Base-by-base conservation (phyloP, 92 coral and sea anemone species). In the Heteractis magnifica region DNA sequence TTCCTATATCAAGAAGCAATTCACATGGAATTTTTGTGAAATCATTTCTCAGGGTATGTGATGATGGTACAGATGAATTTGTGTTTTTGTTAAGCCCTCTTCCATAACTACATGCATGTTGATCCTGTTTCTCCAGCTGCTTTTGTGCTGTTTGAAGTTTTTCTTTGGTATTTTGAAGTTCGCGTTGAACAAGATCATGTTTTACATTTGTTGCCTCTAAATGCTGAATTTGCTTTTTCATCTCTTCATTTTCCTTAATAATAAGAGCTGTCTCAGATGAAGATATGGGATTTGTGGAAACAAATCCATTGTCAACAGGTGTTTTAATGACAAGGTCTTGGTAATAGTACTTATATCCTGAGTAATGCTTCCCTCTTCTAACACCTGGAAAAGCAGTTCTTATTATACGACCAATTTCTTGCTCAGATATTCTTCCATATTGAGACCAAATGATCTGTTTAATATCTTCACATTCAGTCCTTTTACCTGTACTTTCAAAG, bases 221-320 rank as follows among this genome's bases (percentile, higher is more conserved):
- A 53, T 53, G 11, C 58, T 53, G 58, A 53, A 53, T 53, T 53
- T 53, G 58, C 58, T 53, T 53, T 53, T 11, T 53, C 58, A 53
- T 6, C 11, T 53, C 58, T 53, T 53, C 58, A 53, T 60, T 60
- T 60, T 60, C 65, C 84, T 64, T 80, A 60, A 58, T 13, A 65
- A 80, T 65, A 55, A 65, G 72, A n/a, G 48, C n/a, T 20, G 52
- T 79, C 34, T 34, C 55, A 56, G 82, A 1, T 79, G 71, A 65
- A 58, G 5, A 58, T 20, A 44, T 79, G 15, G 71, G 15, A 55
- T 79, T 56, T 44, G 51, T 52, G 16, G 71, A 14, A 18, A 55
- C 4, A 23, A 18, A 23, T 26, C 49, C 82, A 20, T 8, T 59
- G 72, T 49, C 72, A 18, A 34, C 20, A 34, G 81, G 64, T 51